A percentile compares a stretch with the other conserved stretches of the same genome.
phyloP scores from a whole-genome alignment of 2,888 invertebrate species.

The Lasius platythorax region DNA sequence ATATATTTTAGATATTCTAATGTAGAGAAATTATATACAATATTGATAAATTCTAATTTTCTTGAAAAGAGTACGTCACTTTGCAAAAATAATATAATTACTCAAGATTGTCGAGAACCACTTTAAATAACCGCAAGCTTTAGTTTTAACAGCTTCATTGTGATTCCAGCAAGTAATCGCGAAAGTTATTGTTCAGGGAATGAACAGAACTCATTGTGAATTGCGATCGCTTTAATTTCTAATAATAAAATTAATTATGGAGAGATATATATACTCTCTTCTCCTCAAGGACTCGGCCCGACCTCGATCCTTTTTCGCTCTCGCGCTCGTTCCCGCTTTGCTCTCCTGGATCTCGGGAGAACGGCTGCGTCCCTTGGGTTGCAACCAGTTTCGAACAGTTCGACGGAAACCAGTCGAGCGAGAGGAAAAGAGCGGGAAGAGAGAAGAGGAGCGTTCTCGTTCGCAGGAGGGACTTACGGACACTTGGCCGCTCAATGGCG shows the following conservation, averaged over 20 bases:
- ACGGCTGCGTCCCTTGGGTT: constrained; percentile 70
- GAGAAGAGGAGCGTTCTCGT: constrained; percentile 65
- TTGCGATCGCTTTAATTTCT: constrained; percentile 62
- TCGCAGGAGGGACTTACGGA: constrained; percentile 81
- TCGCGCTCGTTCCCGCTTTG: constrained; percentile 53
- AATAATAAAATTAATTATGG: constrained; percentile 80
- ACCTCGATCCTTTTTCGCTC: constrained; percentile 54
- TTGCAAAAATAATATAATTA: neutral
- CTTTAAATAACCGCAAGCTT: neutral
- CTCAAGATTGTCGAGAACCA: neutral
- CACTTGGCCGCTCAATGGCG: constrained; percentile 85
- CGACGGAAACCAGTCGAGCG: constrained; percentile 83
- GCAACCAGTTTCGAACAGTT: constrained; percentile 83
- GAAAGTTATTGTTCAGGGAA: constrained; percentile 17
- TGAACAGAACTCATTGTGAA: constrained; percentile 13
- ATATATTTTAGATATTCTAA: neutral
- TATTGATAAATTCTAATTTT: neutral
- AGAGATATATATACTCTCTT: constrained; percentile 63
- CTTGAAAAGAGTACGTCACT: neutral
- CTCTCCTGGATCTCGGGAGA: constrained; percentile 53
- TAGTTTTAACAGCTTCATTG: constrained; percentile 24
- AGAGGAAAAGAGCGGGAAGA: constrained; percentile 68
- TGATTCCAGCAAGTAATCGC: constrained; percentile 36
- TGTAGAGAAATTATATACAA: neutral
- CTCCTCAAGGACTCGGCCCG: constrained; percentile 56